Evolutionary conservation across 2,888 invertebrate genomes (phyloP), one percentile per base, ranked within the genome.

Genomic region (Nephrocerus scutellatus): DNA sequence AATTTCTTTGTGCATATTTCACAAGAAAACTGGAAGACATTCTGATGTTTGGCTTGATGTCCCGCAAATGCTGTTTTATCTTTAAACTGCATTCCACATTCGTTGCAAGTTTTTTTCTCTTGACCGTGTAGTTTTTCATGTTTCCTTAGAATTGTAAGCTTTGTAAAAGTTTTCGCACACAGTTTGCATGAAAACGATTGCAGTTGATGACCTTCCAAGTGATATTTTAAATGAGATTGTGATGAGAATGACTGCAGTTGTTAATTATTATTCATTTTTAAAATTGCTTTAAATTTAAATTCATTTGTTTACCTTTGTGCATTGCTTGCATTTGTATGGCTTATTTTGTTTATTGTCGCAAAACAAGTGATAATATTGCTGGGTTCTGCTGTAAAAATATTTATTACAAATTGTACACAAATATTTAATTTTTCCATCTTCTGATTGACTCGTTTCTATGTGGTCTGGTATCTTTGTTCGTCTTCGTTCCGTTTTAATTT

Each of bases 211-310:
- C 75, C 76, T 12, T 79, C 72, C 59, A 77, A 72, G 51, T 87
- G 87, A 49, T 84, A 80, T 54, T 82, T 78, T 48, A 77, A 76
- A 60, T 87, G 86, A 0, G 82, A 79, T 38, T 76, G 76, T 5
- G 78, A 75, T 3, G 79, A 75, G 59, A 86, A 87, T 34, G 74
- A 74, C 74, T 81, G 71, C 1, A 66, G 21, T 30, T 12, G 18
- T 21, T 1, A 13, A 9, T 6, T 3, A 10, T 7, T n/a, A 31
- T 25, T 9, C 2, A 6, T 6, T 4, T 4, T 10, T 21, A 14
- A 3, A n/a, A 6, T 14, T 14, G 5, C 3, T 6, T 3, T 13
- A 22, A 1, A 29, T 15, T 20, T 19, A 4, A 2, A 3, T 22
- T 6, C 18, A 18, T 16, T 14, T 16, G 43, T 42, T 51, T 56